phyloP scores from a whole-genome alignment of 2,113 vertebrate genomes.

The Psophia crepitans region DNA sequence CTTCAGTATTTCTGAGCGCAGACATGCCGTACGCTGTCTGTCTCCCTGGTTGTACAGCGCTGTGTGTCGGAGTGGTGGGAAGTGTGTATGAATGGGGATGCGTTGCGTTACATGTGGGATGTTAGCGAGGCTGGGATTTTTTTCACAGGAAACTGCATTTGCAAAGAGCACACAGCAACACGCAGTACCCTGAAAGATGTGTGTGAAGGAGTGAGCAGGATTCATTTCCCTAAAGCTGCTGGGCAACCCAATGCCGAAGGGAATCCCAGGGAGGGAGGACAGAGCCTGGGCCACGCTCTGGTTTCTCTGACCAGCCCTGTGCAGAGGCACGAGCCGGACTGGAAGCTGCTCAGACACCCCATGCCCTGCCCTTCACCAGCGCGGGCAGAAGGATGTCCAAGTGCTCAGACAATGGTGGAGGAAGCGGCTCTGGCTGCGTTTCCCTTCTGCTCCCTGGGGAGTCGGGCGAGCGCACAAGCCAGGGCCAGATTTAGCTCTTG shows the following conservation, averaged over 20 bases:
- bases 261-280: neutral
- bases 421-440: neutral
- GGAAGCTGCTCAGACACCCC: neutral
- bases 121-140: conserved; percentile 47
- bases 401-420: neutral
- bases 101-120: conserved; percentile 46
- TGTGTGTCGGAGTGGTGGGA: conserved; percentile 22
- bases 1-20: neutral
- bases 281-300: neutral
- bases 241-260: neutral
- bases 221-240: conserved; percentile 4
- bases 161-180: conserved; percentile 40
- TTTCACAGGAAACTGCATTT: conserved; percentile 38
- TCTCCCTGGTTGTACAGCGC: conserved; percentile 20
- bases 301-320: neutral
- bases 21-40: neutral
- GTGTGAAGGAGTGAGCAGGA: neutral
- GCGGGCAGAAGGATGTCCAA: neutral
- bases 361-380: neutral
- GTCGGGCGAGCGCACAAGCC: neutral
- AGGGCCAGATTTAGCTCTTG: conserved; percentile 57
- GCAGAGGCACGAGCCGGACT: neutral
- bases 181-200: conserved; percentile 2
- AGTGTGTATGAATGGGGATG: conserved; percentile 53
- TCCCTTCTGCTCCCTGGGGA: conserved; percentile 25